A percentile compares a stretch with the other conserved stretches of the same genome.
Conservation (phyloP, 1,140 invertebrate species). For the Drosophila nannoptera region DNA sequence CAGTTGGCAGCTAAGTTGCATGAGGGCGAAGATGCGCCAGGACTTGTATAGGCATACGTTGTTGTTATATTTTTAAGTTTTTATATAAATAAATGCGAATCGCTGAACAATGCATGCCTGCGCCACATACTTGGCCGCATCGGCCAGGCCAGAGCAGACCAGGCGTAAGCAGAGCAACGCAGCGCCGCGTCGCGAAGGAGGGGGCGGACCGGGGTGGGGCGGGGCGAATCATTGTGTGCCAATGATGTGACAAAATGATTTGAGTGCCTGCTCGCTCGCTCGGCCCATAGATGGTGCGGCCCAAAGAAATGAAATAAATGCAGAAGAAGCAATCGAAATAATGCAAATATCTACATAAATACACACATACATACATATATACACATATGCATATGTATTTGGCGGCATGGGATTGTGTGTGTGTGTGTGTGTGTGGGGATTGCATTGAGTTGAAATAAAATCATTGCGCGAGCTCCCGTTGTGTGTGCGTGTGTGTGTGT, state of each 20-base stretch:
- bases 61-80: conserved; percentile 74
- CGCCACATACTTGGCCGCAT: conserved; percentile 41
- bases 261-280: conserved; percentile 47
- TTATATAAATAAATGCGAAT: conserved; percentile 70
- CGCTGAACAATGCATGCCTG: conserved; percentile 41
- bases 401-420: conserved; percentile 35
- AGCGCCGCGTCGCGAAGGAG: too few relatives aligned
- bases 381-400: conserved; percentile 6
- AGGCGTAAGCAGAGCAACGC: too few relatives aligned
- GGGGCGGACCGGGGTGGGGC: too few relatives aligned
- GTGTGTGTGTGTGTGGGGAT: conserved; percentile 41
- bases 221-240: conserved; percentile 45
- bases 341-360: conserved; percentile 44
- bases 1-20: conserved; percentile 52
- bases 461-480: conserved; percentile 21
- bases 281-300: conserved; percentile 74
- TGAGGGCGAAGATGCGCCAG: conserved; percentile 63
- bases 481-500: too few relatives aligned
- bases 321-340: conserved; percentile 44
- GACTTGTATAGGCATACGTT: conserved; percentile 76
- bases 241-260: conserved; percentile 60
- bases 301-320: conserved; percentile 42
- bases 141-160: background rate
- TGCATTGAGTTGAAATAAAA: conserved; percentile 68
- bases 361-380: conserved; percentile 30